Evolutionary conservation across 2,888 invertebrate species (phyloP), one percentile per base, ranked within the genome.

Genomic region (Syritta pipiens): DNA sequence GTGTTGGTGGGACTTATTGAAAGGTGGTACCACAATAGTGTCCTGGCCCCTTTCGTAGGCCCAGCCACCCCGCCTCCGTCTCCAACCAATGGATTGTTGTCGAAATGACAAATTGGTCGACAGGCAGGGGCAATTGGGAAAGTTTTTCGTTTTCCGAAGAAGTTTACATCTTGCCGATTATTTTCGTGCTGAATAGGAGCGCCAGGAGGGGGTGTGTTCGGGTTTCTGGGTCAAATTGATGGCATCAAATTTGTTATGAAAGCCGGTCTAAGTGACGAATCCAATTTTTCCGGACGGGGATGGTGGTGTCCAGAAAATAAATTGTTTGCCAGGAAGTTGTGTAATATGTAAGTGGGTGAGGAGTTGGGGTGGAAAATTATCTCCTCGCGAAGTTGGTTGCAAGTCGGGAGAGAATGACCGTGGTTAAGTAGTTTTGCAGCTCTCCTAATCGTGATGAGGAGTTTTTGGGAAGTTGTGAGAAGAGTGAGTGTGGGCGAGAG

Each of bases 111-210:
- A 79, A 79, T 79, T 68, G 79, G 68, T 62, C 57, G 62, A 74
- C 74, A 79, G 74, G 79, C 74, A 81, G 62, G 53, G 75, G 62
- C 74, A 81, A 81, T 81, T 75, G 75, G 63, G 28, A 81, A 81
- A 81, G 75, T 81, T 81, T 75, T 79, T 68, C 68, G 35, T 35
- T 75, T 60, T 68, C 30, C 17, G 24, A n/a, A n/a, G 14, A 74
- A 74, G 60, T 74, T 79, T 68, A 74, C 74, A 67, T 60, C 69
- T 62, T 76, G 28, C n/a, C 42, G 28, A 32, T 59, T 46, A 46
- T 30, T 46, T 40, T 12, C 48, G 12, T 46, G 19, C 37, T 37
- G 37, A 17, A 9, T 37, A 5, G 9, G 19, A 26, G 10, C n/a
- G 17, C 7, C 2, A 9, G 24, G 12, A 0, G 4, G 17, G 17